Evolutionary conservation across 2,888 invertebrate species (phyloP), one percentile per base, ranked within the genome.

Genomic region (Rhorus exstirpatorius): DNA sequence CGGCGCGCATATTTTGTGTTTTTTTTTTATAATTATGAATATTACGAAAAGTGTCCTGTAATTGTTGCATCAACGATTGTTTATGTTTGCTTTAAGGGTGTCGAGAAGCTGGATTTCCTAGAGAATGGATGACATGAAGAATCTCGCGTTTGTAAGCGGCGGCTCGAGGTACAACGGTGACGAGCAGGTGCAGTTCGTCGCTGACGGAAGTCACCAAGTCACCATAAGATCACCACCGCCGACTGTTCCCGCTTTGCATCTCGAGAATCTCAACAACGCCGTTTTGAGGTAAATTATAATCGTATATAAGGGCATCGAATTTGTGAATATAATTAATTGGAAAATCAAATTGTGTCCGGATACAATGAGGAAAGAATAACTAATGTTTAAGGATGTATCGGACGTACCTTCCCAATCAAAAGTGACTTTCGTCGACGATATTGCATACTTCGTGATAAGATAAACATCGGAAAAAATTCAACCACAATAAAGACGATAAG

Each of bases 201-300:
- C 92, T 35, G 89, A 91, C 63, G 90, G 89, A 68, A 90, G 89
- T 86, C 89, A 92, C 78, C 92, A 92, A 87, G 91, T 92, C 88
- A 92, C 92, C 41, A 92, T 93, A 79, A 92, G 92, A 86, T 93
- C 93, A 44, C 93, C 93, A 26, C 93, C 93, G 41, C 92, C 92
- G 12, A 89, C 93, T 49, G 93, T 93, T 17, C 92, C 92, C 7
- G 89, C 93, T 51, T 88, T 93, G 67, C 94, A 88, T 83, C 88
- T 94, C 55, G 96, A 96, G 86, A 95, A 95, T 92, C 95, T 96
- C 89, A 96, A 96, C 89, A 96, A 96, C 93, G 95, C 95, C 85
- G 91, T 95, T 71, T 90, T 94, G 87, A 94, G 95, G 96, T 96
- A 91, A 94, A 93, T 90, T 82, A 78, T 6, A n/a, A n/a, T 8